Base-by-base conservation (phyloP, 2,888 invertebrate species). In the Eupithecia exiguata region DNA sequence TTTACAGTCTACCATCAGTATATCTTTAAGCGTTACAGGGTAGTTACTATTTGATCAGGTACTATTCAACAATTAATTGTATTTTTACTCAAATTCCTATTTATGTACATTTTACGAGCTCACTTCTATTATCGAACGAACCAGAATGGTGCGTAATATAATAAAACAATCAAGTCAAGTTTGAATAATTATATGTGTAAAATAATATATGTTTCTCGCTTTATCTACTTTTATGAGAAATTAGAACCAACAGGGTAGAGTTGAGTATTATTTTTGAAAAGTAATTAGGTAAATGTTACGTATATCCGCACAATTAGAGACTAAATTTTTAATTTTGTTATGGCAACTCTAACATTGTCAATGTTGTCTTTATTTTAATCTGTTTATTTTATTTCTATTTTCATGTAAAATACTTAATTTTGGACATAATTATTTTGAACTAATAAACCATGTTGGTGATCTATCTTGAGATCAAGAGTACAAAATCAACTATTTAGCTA, bases 381-480 rank as follows among this genome's bases (percentile, higher is more conserved):
- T 71, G 66, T 71, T 69, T 72, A 78, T 77, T 76, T 76, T 62
- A 70, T 70, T 76, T 69, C 74, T 69, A 72, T 40, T 67, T 63
- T 76, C 70, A 72, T 66, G 72, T 71, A 16, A 76, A 70, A 76
- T 74, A 74, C 70, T 73, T 78, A 77, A 75, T 68, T 74, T 77
- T 74, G 62, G 69, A 78, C 75, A 78, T 77, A n/a, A n/a, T n/a
- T n/a, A 73, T 73, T 77, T 78, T 65, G 75, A 78, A 80, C 77
- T 80, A 79, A 70, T 75, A 77, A 74, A 76, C 73, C 75, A 73
- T 78, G 74, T 75, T 74, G 71, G 75, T 76, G 78, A 75, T 76
- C 76, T 78, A 74, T 74, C 35, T 70, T 78, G 84, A 84, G 84
- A 84, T 83, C 84, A 80, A 81, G 77, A 49, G 68, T 74, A 74